Conservation (phyloP, 1,140 invertebrate genomes). For the Neuroterus valhalla region DNA sequence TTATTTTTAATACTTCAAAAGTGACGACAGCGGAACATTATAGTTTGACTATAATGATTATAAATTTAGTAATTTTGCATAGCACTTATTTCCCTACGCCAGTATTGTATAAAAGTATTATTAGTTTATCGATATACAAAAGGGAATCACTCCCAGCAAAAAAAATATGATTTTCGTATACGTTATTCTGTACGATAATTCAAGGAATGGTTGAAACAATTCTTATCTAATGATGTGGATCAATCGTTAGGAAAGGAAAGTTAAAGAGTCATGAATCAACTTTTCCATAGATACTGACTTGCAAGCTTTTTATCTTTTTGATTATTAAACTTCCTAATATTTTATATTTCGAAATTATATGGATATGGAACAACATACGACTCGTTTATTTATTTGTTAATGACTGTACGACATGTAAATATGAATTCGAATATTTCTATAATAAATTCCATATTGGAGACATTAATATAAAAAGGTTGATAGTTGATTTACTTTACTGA, state of each 20-base stretch:
- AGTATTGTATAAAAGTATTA: conserved; percentile 9
- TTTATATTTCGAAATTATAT: no score
- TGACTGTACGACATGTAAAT: conserved; percentile 8
- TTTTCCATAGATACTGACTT: no score
- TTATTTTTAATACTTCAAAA: background rate
- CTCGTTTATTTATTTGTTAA: background rate
- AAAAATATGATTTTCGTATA: conserved; percentile 13
- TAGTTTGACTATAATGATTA: conserved; percentile 1
- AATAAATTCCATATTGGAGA: conserved; percentile 12
- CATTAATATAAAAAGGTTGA: conserved; percentile 10
- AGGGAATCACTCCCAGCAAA: background rate
- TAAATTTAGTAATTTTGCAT: background rate
- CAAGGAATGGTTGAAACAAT: conserved; percentile 6
- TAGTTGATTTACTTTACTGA: conserved; percentile 8
- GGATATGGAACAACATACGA: background rate
- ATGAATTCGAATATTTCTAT: conserved; percentile 12
- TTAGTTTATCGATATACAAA: conserved; percentile 25
- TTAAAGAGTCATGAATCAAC: no score
- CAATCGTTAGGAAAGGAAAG: no score
- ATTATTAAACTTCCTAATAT: no score
- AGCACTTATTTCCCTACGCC: background rate
- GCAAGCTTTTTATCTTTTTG: no score
- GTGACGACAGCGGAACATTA: background rate
- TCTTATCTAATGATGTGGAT: no score
- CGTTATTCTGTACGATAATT: conserved; percentile 7